phyloP scores from a whole-genome alignment of 2,113 vertebrate genomes.

The Proterorhinus semilunaris region DNA sequence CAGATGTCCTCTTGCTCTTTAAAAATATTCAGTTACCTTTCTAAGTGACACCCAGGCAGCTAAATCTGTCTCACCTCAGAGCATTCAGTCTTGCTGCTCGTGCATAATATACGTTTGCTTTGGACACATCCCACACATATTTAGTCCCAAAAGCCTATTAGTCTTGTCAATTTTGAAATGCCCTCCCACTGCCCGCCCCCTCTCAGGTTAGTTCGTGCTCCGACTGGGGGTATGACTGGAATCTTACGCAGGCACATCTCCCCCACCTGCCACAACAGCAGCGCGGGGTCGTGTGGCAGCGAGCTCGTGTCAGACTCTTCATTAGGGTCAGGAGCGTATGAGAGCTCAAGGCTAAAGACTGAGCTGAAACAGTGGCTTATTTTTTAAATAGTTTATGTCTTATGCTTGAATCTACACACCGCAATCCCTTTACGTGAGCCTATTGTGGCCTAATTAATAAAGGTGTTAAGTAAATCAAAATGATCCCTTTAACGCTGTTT shows the following conservation, averaged over 20 bases:
- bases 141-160: conserved; percentile 1
- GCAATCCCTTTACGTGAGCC: too few species aligned
- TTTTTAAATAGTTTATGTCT: too few species aligned
- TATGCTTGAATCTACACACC: too few species aligned
- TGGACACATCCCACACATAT: conserved; percentile 15
- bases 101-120: conserved; percentile 5
- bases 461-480: too few species aligned
- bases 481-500: too few species aligned
- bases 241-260: conserved; percentile 37
- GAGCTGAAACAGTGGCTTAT: neutral
- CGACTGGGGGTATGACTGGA: conserved; percentile 43
- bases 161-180: neutral
- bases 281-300: conserved; percentile 5
- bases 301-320: conserved; percentile 26
- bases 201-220: conserved; percentile 57
- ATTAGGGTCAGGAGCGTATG: neutral
- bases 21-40: conserved; percentile 8
- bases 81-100: neutral
- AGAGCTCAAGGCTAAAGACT: conserved; percentile 21
- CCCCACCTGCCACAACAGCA: conserved; percentile 35
- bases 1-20: conserved; percentile 14
- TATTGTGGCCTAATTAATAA: too few species aligned
- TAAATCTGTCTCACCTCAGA: neutral
- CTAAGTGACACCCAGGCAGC: neutral
- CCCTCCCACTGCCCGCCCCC: neutral